Evolutionary conservation across 2,888 invertebrate genomes (phyloP).

Genomic region (Tenthredo livida): DNA sequence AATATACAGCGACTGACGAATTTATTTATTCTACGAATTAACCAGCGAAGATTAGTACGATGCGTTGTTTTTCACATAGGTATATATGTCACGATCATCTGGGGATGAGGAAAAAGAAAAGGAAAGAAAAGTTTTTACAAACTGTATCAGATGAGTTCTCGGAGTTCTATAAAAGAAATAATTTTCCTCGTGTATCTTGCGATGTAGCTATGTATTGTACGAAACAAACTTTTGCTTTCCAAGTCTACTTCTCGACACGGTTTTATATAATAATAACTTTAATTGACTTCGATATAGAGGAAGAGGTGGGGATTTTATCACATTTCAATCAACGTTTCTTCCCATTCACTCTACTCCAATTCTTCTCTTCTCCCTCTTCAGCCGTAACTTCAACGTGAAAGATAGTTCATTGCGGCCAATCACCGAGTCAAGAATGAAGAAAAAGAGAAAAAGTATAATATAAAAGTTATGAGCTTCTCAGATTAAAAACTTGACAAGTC

Average conservation of each 20-base stretch:
- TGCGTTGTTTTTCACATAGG: neutral
- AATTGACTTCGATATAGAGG: constrained; percentile 28
- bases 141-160: neutral
- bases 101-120: neutral
- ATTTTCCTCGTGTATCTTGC: neutral
- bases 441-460: neutral
- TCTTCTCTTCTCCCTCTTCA: neutral
- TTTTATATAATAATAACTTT: constrained; percentile 24
- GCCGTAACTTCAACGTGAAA: neutral
- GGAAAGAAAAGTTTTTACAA: neutral
- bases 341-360: constrained; percentile 29
- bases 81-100: neutral
- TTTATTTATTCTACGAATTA: constrained; percentile 1
- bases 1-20: neutral
- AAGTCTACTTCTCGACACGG: neutral
- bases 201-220: neutral
- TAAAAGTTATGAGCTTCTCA: neutral
- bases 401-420: constrained; percentile 20
- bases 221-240: neutral
- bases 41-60: neutral
- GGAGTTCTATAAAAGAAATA: neutral
- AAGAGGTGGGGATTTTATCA: constrained; percentile 2
- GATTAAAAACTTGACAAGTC: neutral
- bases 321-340: constrained; percentile 25
- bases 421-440: neutral